Percentiles rank a stretch among this genome's conserved stretches.
Evolutionary conservation across 2,113 vertebrate species (phyloP).

Genomic region (Macquaria ambigua): DNA sequence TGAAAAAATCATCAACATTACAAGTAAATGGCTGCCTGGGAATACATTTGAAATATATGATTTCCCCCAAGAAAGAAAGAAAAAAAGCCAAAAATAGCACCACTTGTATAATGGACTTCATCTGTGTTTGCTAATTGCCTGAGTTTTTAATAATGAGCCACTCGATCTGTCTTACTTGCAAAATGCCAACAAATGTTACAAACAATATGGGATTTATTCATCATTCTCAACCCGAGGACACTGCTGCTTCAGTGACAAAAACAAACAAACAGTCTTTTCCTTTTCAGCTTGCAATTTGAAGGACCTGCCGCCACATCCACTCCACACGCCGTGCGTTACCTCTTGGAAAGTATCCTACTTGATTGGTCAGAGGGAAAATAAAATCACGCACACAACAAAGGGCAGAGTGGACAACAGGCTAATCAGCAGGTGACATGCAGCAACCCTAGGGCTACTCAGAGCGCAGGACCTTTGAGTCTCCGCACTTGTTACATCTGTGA

Average conservation of each 20-base stretch:
- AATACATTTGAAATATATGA: not conserved
- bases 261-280: not conserved
- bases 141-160: conserved; percentile 26
- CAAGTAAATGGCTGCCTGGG: not conserved
- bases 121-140: conserved; percentile 28
- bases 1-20: not conserved
- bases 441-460: not conserved
- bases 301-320: not conserved
- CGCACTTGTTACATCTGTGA: conserved; percentile 14
- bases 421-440: conserved; percentile 41
- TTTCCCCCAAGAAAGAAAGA: not conserved
- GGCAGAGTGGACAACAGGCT: conserved; percentile 1
- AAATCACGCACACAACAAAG: not conserved
- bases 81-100: not conserved
- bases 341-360: not conserved
- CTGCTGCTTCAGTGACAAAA: not conserved
- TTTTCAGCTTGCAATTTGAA: conserved; percentile 7
- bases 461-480: conserved; percentile 2
- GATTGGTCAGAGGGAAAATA: not conserved
- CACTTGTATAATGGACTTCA: not conserved
- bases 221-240: conserved; percentile 12
- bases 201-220: conserved; percentile 27
- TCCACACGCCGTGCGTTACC: not conserved
- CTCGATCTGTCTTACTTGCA: conserved; percentile 6
- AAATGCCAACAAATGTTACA: conserved; percentile 21